These are phyloP conservation scores for Drosophila subobscura DNA, from an alignment of 1,140 invertebrate species.

Conservation along the genomic window DNA sequence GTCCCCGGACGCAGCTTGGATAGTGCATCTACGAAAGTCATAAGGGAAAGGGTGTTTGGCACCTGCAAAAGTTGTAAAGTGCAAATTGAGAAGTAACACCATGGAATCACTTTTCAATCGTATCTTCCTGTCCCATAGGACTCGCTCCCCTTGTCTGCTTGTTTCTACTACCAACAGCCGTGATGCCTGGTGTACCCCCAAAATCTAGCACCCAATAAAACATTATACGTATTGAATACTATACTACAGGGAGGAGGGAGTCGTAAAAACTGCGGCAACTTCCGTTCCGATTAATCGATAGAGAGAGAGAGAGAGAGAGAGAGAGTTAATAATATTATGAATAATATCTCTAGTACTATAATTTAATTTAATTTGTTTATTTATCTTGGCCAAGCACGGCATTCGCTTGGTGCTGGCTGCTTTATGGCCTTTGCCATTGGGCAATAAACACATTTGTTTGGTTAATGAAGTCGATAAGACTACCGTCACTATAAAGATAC, in stretches of 20 bases:
- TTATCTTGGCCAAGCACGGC: constrained; percentile 61
- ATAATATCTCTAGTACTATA: constrained; percentile 73
- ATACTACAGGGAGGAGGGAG: not conserved
- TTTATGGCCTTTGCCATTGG: constrained; percentile 21
- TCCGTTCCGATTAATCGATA: constrained; percentile 30
- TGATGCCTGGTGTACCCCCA: too few relatives aligned
- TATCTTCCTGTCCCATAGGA: too few relatives aligned
- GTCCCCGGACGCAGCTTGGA: constrained; percentile 9
- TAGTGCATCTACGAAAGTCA: not conserved
- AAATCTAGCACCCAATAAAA: constrained; percentile 16
- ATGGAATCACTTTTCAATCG: too few relatives aligned
- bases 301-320: too few relatives aligned
- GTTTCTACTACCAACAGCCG: too few relatives aligned
- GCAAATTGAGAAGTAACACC: too few relatives aligned
- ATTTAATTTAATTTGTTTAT: constrained; percentile 82
- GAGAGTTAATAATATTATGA: constrained; percentile 57
- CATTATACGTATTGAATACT: constrained; percentile 26
- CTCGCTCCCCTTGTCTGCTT: too few relatives aligned
- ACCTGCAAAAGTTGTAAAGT: too few relatives aligned
- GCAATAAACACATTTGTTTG: constrained; percentile 80
- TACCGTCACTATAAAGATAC: constrained; percentile 75
- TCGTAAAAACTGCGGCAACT: constrained; percentile 32
- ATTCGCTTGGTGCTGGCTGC: constrained; percentile 10
- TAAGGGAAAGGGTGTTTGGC: too few relatives aligned
- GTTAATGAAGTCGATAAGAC: constrained; percentile 78